phyloP scores from a whole-genome alignment of 1,140 invertebrate genomes.

The Saccostrea cuccullata region DNA sequence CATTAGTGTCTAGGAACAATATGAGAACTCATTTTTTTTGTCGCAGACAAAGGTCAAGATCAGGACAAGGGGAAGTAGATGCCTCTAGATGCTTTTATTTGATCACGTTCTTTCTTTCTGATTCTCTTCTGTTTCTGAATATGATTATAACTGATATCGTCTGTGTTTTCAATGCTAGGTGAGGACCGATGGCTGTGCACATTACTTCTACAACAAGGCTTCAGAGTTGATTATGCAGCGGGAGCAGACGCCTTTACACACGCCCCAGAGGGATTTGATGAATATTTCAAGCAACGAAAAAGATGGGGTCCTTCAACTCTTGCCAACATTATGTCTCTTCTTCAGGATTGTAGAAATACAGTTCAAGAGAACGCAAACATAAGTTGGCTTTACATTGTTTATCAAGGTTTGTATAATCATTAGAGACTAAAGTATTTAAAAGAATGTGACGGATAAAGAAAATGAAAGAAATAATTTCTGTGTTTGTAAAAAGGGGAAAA shows the following conservation, averaged over 20 bases:
- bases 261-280: slow-evolving; percentile 81
- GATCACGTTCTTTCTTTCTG: background rate
- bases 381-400: slow-evolving; percentile 81
- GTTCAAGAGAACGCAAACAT: slow-evolving; percentile 83
- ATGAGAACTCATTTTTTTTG: no score
- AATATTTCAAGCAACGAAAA: slow-evolving; percentile 80
- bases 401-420: slow-evolving; percentile 59
- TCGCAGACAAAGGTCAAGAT: no score
- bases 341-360: slow-evolving; percentile 81
- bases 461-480: no score
- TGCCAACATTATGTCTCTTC: slow-evolving; percentile 84
- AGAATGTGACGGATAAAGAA: no score
- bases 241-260: slow-evolving; percentile 84
- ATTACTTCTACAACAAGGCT: slow-evolving; percentile 83
- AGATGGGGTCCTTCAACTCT: slow-evolving; percentile 85
- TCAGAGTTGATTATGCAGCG: slow-evolving; percentile 84
- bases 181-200: slow-evolving; percentile 85
- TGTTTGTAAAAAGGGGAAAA: no score
- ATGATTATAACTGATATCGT: no score
- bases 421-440: no score
- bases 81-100: no score
- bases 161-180: slow-evolving; percentile 72
- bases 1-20: no score
- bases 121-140: no score
- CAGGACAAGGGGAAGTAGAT: no score